phyloP scores from a whole-genome alignment of 2,797 vertebrate genomes.

The Halcyon badia region DNA sequence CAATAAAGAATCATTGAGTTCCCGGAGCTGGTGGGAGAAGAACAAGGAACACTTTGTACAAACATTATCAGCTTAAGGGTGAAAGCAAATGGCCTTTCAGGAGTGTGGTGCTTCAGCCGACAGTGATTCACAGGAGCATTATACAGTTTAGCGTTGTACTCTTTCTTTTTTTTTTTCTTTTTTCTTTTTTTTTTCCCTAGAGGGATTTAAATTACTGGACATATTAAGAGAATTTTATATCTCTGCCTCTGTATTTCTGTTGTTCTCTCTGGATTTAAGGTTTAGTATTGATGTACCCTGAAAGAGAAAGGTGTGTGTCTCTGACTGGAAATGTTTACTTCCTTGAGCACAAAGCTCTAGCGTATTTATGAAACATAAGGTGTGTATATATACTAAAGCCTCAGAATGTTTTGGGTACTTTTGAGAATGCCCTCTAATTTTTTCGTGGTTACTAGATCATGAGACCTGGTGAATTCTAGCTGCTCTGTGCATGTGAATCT shows the following conservation, averaged over 20 bases:
- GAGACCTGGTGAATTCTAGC: not conserved
- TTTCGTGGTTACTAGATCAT: not conserved
- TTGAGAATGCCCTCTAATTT: not conserved
- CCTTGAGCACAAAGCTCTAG: not conserved
- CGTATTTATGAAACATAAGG: not conserved
- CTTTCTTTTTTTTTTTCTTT: not conserved
- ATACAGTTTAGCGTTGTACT: not conserved
- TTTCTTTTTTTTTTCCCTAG: not conserved
- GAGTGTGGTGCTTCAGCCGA: not conserved
- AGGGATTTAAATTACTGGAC: not conserved
- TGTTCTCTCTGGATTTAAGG: not conserved
- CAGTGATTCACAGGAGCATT: not conserved
- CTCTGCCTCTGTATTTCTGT: not conserved
- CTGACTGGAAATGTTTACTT: not conserved
- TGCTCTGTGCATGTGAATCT: not conserved
- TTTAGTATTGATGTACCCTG: not conserved
- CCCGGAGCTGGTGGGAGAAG: not conserved
- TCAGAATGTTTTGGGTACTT: not conserved
- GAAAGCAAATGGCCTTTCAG: not conserved
- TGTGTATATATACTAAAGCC: not conserved
- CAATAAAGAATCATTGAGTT: not conserved
- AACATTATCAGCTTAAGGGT: not conserved
- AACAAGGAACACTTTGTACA: not conserved
- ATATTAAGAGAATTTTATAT: not conserved
- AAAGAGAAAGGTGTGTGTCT: not conserved